Evolutionary conservation across 2,888 invertebrate species (phyloP).

Genomic region (Holacanthella duospinosa): DNA sequence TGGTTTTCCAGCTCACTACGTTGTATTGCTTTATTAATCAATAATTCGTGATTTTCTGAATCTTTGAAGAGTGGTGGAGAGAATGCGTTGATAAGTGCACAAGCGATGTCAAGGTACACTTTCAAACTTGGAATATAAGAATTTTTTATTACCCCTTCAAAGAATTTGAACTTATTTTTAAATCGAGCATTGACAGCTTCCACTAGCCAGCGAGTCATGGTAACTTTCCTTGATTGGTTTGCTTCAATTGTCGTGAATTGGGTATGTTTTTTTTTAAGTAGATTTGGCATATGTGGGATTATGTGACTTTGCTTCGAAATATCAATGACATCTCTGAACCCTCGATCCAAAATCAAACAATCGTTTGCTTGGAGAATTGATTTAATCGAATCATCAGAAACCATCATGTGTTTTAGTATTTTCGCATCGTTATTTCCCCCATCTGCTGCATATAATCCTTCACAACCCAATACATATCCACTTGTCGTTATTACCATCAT

Average conservation of each 20-base stretch:
- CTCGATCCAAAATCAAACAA: not conserved
- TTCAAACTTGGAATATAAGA: too few relatives aligned
- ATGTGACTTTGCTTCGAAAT: not conserved
- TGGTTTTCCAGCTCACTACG: too few relatives aligned
- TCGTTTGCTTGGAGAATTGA: not conserved
- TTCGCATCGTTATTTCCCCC: constrained; percentile 14
- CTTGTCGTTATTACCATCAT: constrained; percentile 13
- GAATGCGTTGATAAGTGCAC: too few relatives aligned
- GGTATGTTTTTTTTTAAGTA: not conserved
- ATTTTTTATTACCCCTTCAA: not conserved
- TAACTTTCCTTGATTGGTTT: not conserved
- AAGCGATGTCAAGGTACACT: too few relatives aligned
- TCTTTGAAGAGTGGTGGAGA: too few relatives aligned
- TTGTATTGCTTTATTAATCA: too few relatives aligned
- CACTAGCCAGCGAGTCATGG: not conserved
- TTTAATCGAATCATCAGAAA: not conserved
- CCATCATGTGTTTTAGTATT: constrained; percentile 15
- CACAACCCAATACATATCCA: constrained; percentile 12
- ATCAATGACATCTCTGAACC: not conserved
- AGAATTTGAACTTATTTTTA: not conserved
- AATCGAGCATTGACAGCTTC: not conserved
- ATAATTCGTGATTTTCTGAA: too few relatives aligned
- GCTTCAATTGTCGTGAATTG: not conserved
- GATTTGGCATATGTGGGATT: not conserved
- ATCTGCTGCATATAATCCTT: constrained; percentile 15